Evolutionary conservation across 2,113 vertebrate species (phyloP).

Genomic region (Cottus gobio): DNA sequence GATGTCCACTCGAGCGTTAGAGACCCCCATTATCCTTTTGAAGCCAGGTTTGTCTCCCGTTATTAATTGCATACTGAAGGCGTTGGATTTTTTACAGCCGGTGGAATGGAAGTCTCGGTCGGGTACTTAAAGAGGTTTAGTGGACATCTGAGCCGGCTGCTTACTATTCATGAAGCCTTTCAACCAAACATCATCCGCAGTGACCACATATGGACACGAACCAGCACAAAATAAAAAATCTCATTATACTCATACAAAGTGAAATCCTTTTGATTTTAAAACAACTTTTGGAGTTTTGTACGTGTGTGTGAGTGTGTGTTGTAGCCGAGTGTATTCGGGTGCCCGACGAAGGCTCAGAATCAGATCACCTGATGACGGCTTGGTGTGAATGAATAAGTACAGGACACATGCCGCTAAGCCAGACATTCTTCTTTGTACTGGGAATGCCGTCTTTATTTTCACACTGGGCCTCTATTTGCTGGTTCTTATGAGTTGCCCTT

Average conservation of each 20-base stretch:
- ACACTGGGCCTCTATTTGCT: not conserved
- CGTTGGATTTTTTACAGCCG: conserved; percentile 16
- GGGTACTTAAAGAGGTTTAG: conserved; percentile 28
- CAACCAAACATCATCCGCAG: conserved; percentile 28
- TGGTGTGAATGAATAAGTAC: conserved; percentile 8
- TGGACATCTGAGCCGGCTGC: conserved; percentile 35
- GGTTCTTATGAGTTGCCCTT: not conserved
- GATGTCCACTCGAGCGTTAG: not conserved
- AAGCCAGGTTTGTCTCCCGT: conserved; percentile 21
- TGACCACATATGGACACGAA: conserved; percentile 2
- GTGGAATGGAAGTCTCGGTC: not conserved
- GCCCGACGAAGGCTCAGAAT: not conserved
- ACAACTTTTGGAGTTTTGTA: not conserved
- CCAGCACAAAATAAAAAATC: not conserved
- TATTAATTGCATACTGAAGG: conserved; percentile 10
- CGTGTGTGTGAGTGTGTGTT: not conserved
- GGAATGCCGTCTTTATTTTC: not conserved
- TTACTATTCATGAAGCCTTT: conserved; percentile 52
- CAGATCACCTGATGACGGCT: not conserved
- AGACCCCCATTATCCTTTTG: not conserved
- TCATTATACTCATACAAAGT: not conserved
- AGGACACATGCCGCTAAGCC: not conserved
- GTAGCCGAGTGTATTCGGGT: too few species aligned
- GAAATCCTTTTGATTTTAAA: not conserved
- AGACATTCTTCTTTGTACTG: not conserved